Evolutionary conservation across 2,888 invertebrate species (phyloP).

Genomic region (Trichogramma dendrolimi): DNA sequence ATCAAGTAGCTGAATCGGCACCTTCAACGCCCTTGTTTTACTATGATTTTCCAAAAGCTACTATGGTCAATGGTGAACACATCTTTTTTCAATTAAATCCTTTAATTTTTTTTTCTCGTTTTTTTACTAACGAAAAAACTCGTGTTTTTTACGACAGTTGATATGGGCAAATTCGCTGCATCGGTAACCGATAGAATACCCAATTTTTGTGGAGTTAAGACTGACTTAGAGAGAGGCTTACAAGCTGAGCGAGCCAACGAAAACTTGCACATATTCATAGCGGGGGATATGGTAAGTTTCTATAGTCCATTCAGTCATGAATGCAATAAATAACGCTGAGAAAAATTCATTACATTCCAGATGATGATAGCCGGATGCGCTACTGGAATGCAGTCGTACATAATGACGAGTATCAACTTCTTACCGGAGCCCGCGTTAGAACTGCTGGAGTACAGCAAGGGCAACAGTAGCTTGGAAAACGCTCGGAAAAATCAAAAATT

Average conservation of each 20-base stretch:
- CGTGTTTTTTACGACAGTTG: constrained; percentile 56
- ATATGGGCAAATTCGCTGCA: constrained; percentile 67
- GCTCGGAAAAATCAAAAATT: constrained; percentile 57
- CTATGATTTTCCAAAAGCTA: constrained; percentile 58
- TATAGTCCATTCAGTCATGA: not conserved
- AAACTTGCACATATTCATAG: constrained; percentile 61
- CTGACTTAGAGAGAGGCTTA: constrained; percentile 65
- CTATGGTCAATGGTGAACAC: constrained; percentile 18
- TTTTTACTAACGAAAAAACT: not conserved
- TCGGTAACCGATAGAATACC: constrained; percentile 63
- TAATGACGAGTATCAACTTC: constrained; percentile 68
- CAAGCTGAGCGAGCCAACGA: constrained; percentile 58
- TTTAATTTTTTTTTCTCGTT: not conserved
- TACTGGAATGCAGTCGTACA: constrained; percentile 68
- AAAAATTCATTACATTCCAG: constrained; percentile 46
- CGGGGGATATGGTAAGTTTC: constrained; percentile 62
- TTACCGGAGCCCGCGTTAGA: constrained; percentile 59
- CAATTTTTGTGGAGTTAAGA: constrained; percentile 74
- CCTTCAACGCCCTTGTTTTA: constrained; percentile 74
- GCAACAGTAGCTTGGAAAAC: constrained; percentile 49
- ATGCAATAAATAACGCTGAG: not conserved
- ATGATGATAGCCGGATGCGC: constrained; percentile 64
- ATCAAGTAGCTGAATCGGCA: constrained; percentile 65
- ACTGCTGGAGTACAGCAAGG: constrained; percentile 57
- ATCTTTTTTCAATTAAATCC: too few relatives aligned